A percentile compares a stretch with the other conserved stretches of the same genome.
Conservation (phyloP, 2,888 invertebrate genomes). For the Neuroscelio doddi region DNA sequence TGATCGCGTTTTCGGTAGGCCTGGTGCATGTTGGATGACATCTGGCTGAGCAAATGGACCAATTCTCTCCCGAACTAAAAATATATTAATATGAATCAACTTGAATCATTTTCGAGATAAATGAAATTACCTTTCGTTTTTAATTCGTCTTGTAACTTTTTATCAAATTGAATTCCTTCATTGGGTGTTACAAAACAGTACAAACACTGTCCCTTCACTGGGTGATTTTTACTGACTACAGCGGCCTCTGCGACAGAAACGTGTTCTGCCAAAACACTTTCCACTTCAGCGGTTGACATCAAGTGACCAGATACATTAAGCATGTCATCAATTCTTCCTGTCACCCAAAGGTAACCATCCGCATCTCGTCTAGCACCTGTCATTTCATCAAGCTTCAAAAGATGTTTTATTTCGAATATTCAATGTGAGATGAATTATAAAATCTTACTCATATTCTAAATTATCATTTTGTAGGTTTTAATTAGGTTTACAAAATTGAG, state of each 20-base stretch:
- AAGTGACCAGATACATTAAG: conserved; percentile 98
- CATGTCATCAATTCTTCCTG: conserved; percentile 98
- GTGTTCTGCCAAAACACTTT: conserved; percentile 86
- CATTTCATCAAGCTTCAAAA: conserved; percentile 38
- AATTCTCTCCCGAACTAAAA: conserved; percentile 86
- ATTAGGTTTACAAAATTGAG: too few relatives aligned
- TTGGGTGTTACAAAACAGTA: conserved; percentile 98
- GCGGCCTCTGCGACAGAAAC: conserved; percentile 92
- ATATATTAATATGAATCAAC: not conserved
- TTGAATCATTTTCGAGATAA: too few relatives aligned
- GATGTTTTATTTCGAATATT: not conserved
- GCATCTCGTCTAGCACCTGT: conserved; percentile 91
- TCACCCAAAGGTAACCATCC: conserved; percentile 97
- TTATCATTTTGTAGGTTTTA: too few relatives aligned
- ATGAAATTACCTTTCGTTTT: conserved; percentile 75
- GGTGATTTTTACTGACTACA: conserved; percentile 95
- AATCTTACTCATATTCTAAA: too few relatives aligned
- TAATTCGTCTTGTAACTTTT: conserved; percentile 80
- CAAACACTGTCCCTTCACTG: conserved; percentile 96
- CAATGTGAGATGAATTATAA: too few relatives aligned
- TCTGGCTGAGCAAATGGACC: conserved; percentile 98
- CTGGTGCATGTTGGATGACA: conserved; percentile 93
- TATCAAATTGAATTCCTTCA: conserved; percentile 81
- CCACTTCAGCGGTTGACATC: conserved; percentile 96
- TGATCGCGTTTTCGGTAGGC: conserved; percentile 95